Evolutionary conservation across 2,797 vertebrate species (phyloP), one percentile per base, ranked within the genome.

Genomic region (Pelochelys cantorii): DNA sequence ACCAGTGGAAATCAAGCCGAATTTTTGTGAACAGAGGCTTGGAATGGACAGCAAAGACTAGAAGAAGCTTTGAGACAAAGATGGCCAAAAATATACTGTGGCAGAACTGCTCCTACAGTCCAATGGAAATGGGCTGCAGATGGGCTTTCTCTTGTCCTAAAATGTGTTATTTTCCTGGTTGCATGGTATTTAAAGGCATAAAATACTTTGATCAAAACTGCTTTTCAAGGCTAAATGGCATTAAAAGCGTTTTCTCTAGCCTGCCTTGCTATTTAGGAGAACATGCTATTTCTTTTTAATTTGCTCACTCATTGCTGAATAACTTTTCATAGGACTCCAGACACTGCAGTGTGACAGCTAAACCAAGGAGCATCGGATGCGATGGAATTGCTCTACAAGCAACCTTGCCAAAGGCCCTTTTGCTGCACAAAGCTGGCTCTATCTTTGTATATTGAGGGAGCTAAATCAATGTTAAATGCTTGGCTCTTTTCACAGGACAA

Each of bases 401-500:
- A 99, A 99, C 99, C 99, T 99, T 99, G 99, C 99, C 99, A 99
- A 99, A 98, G 99, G 99, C 98, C 99, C 98, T 99, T 99, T 99
- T 98, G 98, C 98, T 98, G 97, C 98, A 99, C 99, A 99, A 99
- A 99, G 98, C 99, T 99, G 98, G 98, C 99, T 99, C 98, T 98
- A 98, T 99, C 99, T 99, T 98, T 98, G 98, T 99, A 98, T 98
- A 98, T 98, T 98, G 98, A 98, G 98, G 98, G 98, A 98, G 98
- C 98, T 98, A 98, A 99, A 99, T 99, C 99, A 99, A 99, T 99
- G 99, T 99, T 99, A 98, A 99, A 99, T 98, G 98, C 98, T 99
- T 99, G 99, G 99, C 99, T 99, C 98, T 98, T 99, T 99, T 99
- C 98, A 99, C 99, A 99, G 99, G 99, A 99, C 99, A 99, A 99